These are phyloP conservation scores for Crax fasciolata DNA, from an alignment of 2,797 vertebrate species.

Conservation along the genomic window DNA sequence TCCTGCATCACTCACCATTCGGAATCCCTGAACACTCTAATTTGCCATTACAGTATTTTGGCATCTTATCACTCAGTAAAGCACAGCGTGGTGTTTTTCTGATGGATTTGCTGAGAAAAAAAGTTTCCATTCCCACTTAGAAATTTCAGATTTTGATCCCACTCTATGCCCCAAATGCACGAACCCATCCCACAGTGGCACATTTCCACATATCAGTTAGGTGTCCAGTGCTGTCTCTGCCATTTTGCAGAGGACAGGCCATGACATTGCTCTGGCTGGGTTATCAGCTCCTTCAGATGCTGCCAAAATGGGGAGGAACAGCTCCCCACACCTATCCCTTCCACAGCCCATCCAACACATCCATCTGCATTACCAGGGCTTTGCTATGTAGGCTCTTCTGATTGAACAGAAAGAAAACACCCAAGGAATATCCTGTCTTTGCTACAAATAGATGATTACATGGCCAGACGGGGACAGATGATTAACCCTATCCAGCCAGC, in stretches of 20 bases:
- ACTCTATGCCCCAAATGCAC: neutral
- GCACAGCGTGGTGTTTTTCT: rapidly evolving
- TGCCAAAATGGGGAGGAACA: neutral
- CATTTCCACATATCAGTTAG: rapidly evolving
- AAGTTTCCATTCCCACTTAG: neutral
- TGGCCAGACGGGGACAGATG: rapidly evolving
- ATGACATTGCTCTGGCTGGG: neutral
- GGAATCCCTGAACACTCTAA: neutral
- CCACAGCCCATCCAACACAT: neutral
- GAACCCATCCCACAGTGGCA: neutral
- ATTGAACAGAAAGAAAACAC: neutral
- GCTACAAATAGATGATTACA: neutral
- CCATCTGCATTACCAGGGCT: rapidly evolving
- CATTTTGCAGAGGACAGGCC: neutral
- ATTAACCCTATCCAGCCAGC: neutral
- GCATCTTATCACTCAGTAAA: neutral
- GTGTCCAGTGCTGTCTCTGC: neutral
- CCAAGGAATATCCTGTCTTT: neutral
- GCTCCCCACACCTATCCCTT: neutral
- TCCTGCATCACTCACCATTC: neutral
- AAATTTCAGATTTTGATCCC: too few relatives aligned
- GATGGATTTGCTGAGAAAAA: neutral
- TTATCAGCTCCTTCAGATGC: neutral
- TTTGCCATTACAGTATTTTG: neutral
- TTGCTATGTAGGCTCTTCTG: rapidly evolving